Conservation (phyloP, 2,113 vertebrate genomes). For the Anguilla rostrata region DNA sequence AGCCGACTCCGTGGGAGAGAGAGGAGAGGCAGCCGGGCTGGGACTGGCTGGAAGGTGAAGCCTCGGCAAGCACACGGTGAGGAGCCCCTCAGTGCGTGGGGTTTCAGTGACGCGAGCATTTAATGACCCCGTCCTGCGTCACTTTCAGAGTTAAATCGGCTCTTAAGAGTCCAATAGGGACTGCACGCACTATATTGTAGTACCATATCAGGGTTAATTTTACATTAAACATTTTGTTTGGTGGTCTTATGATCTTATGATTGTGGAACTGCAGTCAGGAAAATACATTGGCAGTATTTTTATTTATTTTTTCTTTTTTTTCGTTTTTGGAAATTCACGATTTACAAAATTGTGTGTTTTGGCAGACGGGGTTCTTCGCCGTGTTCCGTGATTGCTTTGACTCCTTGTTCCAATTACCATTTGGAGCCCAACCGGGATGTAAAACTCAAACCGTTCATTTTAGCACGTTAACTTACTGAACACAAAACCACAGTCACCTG, state of each 20-base stretch:
- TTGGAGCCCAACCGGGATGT: background rate
- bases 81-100: too few relatives aligned
- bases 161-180: too few relatives aligned
- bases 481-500: background rate
- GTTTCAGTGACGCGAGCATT: too few relatives aligned
- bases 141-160: too few relatives aligned
- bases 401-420: background rate
- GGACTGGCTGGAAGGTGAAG: too few relatives aligned
- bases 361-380: background rate
- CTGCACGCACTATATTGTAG: too few relatives aligned
- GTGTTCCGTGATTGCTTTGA: conserved; percentile 1
- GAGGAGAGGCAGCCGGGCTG: background rate
- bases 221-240: too few relatives aligned
- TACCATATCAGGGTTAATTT: too few relatives aligned
- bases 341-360: background rate
- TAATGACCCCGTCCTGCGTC: too few relatives aligned
- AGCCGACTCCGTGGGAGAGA: background rate
- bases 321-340: background rate
- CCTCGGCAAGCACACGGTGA: too few relatives aligned
- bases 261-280: background rate
- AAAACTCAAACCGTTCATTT: background rate
- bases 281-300: background rate
- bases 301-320: background rate
- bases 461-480: background rate
- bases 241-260: background rate